Evolutionary conservation across 2,888 invertebrate species (phyloP).

Genomic region (Chalcis sispes): DNA sequence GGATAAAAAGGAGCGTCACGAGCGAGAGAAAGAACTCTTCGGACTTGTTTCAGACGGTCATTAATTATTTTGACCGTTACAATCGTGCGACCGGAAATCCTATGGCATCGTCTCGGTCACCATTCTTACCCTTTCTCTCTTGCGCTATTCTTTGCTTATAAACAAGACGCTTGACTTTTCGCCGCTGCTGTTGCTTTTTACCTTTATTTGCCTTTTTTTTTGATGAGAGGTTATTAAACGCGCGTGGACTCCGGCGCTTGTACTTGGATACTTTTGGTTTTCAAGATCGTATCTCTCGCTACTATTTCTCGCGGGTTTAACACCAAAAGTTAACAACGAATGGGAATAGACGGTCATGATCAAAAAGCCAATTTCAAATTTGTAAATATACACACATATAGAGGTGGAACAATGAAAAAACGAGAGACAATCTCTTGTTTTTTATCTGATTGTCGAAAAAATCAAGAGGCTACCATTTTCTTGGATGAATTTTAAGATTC

Average conservation of each 20-base stretch:
- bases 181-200: not conserved
- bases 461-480: not conserved
- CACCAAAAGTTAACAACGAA: constrained; percentile 7
- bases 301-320: constrained; percentile 44
- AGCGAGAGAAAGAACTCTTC: constrained; percentile 25
- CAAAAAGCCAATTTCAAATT: too few species aligned
- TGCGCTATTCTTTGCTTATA: not conserved
- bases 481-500: not conserved
- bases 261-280: constrained; percentile 18
- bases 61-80: constrained; percentile 66
- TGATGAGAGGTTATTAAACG: constrained; percentile 39
- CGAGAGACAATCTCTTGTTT: constrained; percentile 25
- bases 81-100: constrained; percentile 66
- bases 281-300: constrained; percentile 36
- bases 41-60: constrained; percentile 57
- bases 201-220: not conserved
- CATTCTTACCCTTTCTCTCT: not conserved
- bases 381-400: too few species aligned
- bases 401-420: constrained; percentile 42
- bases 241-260: constrained; percentile 13
- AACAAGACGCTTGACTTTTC: too few species aligned
- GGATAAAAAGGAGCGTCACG: constrained; percentile 21
- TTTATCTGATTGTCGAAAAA: constrained; percentile 27
- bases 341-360: constrained; percentile 16
- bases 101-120: constrained; percentile 54